Evolutionary conservation across 2,888 invertebrate species (phyloP).

Genomic region (Diadegma fenestrale): DNA sequence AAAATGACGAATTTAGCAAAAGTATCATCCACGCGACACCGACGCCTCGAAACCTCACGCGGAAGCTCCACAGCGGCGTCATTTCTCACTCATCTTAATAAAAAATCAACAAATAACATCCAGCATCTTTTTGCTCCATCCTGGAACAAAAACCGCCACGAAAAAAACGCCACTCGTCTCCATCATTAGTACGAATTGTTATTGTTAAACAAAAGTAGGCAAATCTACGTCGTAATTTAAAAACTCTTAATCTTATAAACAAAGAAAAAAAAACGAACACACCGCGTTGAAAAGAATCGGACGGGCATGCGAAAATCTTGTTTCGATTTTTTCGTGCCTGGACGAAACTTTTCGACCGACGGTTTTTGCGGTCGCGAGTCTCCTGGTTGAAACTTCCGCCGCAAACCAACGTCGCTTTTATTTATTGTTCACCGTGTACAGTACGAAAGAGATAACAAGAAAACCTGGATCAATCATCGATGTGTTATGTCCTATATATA

Average conservation of each 20-base stretch:
- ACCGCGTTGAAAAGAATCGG: not conserved
- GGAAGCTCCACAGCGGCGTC: slow-evolving; percentile 3
- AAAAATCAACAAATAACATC: not conserved
- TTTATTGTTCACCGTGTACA: slow-evolving; percentile 79
- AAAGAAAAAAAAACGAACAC: slow-evolving; percentile 6
- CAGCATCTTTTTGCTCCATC: slow-evolving; percentile 29
- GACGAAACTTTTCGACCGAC: not conserved
- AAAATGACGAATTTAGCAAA: slow-evolving; percentile 74
- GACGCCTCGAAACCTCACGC: not conserved
- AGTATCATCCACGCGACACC: slow-evolving; percentile 75
- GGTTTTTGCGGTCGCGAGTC: slow-evolving; percentile 39
- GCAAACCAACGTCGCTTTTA: slow-evolving; percentile 70
- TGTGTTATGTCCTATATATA: slow-evolving; percentile 40
- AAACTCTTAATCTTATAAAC: slow-evolving; percentile 4
- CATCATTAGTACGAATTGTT: slow-evolving; percentile 81
- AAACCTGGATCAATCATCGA: slow-evolving; percentile 46
- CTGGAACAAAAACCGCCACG: not conserved
- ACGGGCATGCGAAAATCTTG: not conserved
- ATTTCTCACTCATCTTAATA: not conserved
- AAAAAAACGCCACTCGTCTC: slow-evolving; percentile 52
- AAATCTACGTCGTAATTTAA: slow-evolving; percentile 62
- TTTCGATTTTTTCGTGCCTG: not conserved
- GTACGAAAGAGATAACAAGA: slow-evolving; percentile 47
- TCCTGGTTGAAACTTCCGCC: slow-evolving; percentile 39
- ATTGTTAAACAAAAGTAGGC: slow-evolving; percentile 78